Conservation (phyloP, 2,797 vertebrate genomes). For the Sebastes iracundus region DNA sequence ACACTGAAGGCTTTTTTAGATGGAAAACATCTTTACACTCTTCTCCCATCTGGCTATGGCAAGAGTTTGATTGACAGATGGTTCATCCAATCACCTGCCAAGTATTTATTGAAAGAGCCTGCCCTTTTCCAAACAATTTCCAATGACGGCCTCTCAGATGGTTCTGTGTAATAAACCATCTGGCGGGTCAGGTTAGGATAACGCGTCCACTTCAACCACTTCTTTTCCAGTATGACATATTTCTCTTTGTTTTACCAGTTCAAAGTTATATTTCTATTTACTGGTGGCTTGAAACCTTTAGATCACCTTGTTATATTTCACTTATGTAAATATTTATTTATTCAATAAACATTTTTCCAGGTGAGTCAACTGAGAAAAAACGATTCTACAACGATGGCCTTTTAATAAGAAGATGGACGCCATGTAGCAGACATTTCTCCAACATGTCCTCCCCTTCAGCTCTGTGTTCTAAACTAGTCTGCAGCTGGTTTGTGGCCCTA, state of each 20-base stretch:
- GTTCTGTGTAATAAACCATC: no score
- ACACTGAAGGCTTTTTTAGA: no score
- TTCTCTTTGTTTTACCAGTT: no score
- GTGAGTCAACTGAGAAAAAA: background rate
- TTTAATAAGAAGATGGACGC: background rate
- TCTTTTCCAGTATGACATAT: background rate
- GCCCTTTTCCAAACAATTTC: no score
- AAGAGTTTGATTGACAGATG: no score
- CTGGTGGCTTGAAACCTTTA: background rate
- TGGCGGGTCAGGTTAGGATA: no score
- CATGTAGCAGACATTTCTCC: background rate
- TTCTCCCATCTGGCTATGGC: accelerated
- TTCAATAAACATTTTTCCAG: background rate
- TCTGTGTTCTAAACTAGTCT: background rate
- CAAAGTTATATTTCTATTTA: background rate
- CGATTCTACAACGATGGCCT: background rate
- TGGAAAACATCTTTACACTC: no score
- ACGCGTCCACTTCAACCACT: background rate
- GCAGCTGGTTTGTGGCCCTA: background rate
- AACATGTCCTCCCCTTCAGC: background rate
- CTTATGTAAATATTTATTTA: background rate
- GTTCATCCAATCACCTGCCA: no score
- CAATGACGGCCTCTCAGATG: no score
- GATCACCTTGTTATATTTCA: background rate
- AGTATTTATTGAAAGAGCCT: no score